phyloP scores from a whole-genome alignment of 2,888 invertebrate species.

The Beris morrisii region DNA sequence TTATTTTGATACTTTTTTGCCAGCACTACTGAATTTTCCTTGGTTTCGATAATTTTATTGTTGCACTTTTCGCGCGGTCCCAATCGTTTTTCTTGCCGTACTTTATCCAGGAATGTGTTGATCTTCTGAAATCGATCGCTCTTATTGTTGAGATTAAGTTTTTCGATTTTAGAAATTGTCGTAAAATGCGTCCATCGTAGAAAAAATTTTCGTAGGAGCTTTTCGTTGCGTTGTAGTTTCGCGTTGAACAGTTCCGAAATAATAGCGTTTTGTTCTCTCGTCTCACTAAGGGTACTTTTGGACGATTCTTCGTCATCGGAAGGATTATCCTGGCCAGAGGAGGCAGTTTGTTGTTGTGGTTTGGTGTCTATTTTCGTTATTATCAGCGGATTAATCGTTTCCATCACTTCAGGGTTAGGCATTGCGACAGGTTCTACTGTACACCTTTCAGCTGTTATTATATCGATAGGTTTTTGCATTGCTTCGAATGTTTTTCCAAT shows the following conservation, averaged over 20 bases:
- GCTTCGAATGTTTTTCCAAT: slow-evolving; percentile 25
- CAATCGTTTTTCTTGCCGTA: slow-evolving; percentile 49
- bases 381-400: slow-evolving; percentile 14
- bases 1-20: slow-evolving; percentile 54
- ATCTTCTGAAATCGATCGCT: slow-evolving; percentile 51
- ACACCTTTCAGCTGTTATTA: background rate
- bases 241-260: slow-evolving; percentile 48
- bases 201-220: slow-evolving; percentile 49
- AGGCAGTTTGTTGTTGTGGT: background rate
- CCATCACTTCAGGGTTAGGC: background rate
- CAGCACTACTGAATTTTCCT: slow-evolving; percentile 22
- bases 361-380: slow-evolving; percentile 22
- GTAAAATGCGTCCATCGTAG: slow-evolving; percentile 53
- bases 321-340: background rate
- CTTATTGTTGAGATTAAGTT: slow-evolving; percentile 45
- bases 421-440: background rate
- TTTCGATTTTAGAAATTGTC: slow-evolving; percentile 51
- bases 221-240: slow-evolving; percentile 35
- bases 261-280: slow-evolving; percentile 48
- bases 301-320: slow-evolving; percentile 21
- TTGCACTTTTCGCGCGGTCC: background rate
- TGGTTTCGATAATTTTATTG: slow-evolving; percentile 1
- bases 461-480: slow-evolving; percentile 1
- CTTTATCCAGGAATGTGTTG: slow-evolving; percentile 52
- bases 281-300: slow-evolving; percentile 37